Evolutionary conservation across 2,113 vertebrate genomes (phyloP), one percentile per base, ranked within the genome.

Genomic region (Pheucticus melanocephalus): DNA sequence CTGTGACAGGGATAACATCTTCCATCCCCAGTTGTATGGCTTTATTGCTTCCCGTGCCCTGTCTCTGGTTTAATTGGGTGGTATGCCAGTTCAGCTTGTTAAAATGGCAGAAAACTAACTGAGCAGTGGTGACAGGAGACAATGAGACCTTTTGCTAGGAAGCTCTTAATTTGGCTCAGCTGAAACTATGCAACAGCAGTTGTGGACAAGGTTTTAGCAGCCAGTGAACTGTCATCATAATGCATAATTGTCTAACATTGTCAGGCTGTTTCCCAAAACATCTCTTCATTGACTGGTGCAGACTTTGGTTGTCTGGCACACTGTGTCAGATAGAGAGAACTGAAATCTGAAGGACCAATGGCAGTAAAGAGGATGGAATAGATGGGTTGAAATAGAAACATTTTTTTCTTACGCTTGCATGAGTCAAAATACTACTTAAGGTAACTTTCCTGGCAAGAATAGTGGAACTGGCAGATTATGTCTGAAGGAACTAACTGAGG

Each of bases 171-270:
- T 95, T 96, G 76, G 39, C 59, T 92, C 35, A 51, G 8, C 63
- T 59, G 18, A 82, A 90, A 35, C 73, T n/a, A 24, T 78, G 35
- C 70, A 79, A 53, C 53, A 76, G 6, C 28, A 17, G 51, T 88
- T 86, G 64, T 68, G 85, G 76, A 86, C 82, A 83, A 83, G 42
- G 56, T 82, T 77, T 92, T 81, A 90, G 85, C 78, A 92, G 76
- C 85, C 85, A 81, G 44, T 56, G 70, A 72, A 47, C 35, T 92
- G 70, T 88, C 71, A 66, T 85, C 45, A 12, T 79, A 66, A 65
- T 14, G 47, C 13, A 5, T 70, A 40, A 75, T 59, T 48, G 50
- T 95, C 63, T 81, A 50, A 85, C 35, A 44, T 18, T 77, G 71
- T 71, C 82, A 83, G 35, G 35, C 75, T 82, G 6, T 75, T 89